These are phyloP conservation scores for Drosophila micromelanica DNA, from an alignment of 1,140 invertebrate species.

Conservation along the genomic window DNA sequence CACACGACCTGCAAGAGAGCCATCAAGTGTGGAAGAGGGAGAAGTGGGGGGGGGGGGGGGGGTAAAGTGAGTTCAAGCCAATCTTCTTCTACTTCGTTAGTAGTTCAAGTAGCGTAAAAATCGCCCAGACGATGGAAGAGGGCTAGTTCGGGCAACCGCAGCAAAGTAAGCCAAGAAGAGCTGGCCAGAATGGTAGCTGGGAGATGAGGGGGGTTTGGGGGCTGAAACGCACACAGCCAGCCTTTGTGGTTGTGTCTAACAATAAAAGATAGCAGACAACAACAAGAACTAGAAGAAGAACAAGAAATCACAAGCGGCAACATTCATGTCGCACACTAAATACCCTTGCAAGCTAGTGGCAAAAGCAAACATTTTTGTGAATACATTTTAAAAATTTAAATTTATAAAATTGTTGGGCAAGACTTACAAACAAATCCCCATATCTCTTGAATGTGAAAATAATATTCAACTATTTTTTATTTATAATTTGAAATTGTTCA, in stretches of 20 bases:
- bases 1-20: slow-evolving; percentile 86
- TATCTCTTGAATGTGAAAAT: too few relatives aligned
- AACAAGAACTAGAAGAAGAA: slow-evolving; percentile 1
- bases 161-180: slow-evolving; percentile 71
- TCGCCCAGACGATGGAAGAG: slow-evolving; percentile 45
- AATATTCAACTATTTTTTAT: too few relatives aligned
- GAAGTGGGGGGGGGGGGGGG: slow-evolving; percentile 12
- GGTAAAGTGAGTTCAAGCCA: slow-evolving; percentile 33
- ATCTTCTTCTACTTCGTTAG: slow-evolving; percentile 77
- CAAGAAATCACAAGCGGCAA: not conserved
- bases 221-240: slow-evolving; percentile 30
- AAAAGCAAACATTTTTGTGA: too few relatives aligned
- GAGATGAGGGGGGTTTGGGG: not conserved
- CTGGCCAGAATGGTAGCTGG: not conserved
- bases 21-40: slow-evolving; percentile 22
- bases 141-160: slow-evolving; percentile 66
- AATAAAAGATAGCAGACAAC: slow-evolving; percentile 59
- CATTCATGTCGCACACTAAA: not conserved
- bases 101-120: slow-evolving; percentile 83
- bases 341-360: too few relatives aligned
- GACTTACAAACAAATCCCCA: too few relatives aligned
- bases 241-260: slow-evolving; percentile 70
- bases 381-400: too few relatives aligned
- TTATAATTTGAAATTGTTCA: too few relatives aligned
- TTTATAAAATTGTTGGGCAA: too few relatives aligned